Evolutionary conservation across 2,888 invertebrate species (phyloP), one percentile per base, ranked within the genome.

Genomic region (Abrostola tripartita): DNA sequence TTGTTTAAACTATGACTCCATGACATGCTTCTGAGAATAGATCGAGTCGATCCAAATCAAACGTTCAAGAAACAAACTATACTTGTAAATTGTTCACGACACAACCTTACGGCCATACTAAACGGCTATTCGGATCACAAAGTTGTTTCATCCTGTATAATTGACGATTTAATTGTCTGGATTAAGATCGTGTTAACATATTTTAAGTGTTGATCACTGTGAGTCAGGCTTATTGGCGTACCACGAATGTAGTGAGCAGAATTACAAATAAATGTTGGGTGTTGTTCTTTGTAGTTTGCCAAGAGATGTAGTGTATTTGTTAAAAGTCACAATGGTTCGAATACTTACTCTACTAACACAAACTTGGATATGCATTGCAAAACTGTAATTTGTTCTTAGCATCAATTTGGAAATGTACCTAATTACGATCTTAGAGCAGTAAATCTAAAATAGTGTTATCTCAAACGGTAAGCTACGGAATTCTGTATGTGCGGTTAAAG

Each of bases 31-130:
- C 93, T 86, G 73, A 89, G 93, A 93, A 93, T 87, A 90, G 89
- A 90, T 85, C 86, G 83, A 80, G 81, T 74, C 92, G 92, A 92
- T 92, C 93, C 92, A 93, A 92, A 93, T 94, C 92, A 90, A 91
- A 93, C 91, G 91, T 90, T 85, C 86, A 89, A 88, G 88, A 87
- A 87, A 84, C 88, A 73, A 68, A 88, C 88, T 91, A 85, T 84
- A 91, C 89, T 90, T 91, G 91, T 87, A 90, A 86, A 91, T 90
- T 81, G 81, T 83, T 60, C 68, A 86, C 85, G 85, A 81, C 76
- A 68, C 57, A 58, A 68, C 78, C 78, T 68, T 74, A 76, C 78
- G 77, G 81, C 82, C 88, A 90, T 92, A 92, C 89, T 91, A 91
- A 92, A 75, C 81, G 90, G 87, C 42, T 80, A 88, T 90, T 88